Evolutionary conservation across 2,888 invertebrate species (phyloP), one percentile per base, ranked within the genome.

Genomic region (Osmoderma eremita): DNA sequence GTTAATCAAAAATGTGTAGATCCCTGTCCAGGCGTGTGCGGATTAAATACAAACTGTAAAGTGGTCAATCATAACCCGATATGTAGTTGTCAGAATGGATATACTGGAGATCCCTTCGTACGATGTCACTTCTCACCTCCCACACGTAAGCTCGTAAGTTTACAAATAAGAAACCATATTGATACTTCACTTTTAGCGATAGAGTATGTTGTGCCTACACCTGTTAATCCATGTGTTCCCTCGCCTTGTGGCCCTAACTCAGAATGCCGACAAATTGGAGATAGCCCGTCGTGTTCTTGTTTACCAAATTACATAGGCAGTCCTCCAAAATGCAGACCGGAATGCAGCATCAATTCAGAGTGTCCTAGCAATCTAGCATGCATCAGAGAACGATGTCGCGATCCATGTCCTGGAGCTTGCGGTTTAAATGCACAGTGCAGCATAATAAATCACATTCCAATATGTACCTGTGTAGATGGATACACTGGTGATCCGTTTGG

Each of bases 11-110:
- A 91, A 82, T 95, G 95, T 78, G 78, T 83, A 20, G 87, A 93
- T 79, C 94, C 94, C 39, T 94, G 94, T 72, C 87, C 88, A 36
- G 88, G 87, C 67, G 88, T 88, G 58, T 92, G 91, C 75, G 91
- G 91, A 45, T 83, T 83, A 76, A 88, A 89, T 75, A 84, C 90
- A 3, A 83, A 86, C 41, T 94, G 94, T 77, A 87, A 88, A 78
- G 91, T 91, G 1, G 87, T 90, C 67, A 91, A 92, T 78, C 93
- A 93, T 77, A 91, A 89, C 78, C 92, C 93, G 1, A 88, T 92
- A 75, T 94, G 94, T 79, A 87, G 87, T 61, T 93, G 93, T 78
- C 84, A 83, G 20, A 75, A 81, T 17, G 84, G 85, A 49, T 87
- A 84, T 73, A 87, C 87, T 15, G 91, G 91, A 15, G 89, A 91